phyloP scores from a whole-genome alignment of 2,888 invertebrate species.

The Cheilosia grossa region DNA sequence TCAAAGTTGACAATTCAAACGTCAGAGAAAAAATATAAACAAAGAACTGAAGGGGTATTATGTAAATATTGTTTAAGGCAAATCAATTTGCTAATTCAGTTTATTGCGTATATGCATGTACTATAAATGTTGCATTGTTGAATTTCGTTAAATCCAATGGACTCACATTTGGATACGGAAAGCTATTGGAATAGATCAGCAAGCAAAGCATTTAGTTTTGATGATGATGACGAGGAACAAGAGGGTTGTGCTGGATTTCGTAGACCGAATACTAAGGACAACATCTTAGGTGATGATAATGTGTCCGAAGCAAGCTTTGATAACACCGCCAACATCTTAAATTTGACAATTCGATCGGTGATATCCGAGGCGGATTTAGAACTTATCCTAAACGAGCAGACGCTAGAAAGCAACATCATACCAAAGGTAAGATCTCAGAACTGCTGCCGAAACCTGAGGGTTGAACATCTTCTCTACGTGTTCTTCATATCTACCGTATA shows the following conservation, averaged over 20 bases:
- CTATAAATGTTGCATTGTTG: not conserved
- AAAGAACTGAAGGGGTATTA: too few species aligned
- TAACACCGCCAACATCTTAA: slow-evolving; percentile 78
- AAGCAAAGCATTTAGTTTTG: slow-evolving; percentile 90
- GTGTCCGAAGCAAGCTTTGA: slow-evolving; percentile 82
- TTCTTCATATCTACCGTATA: too few species aligned
- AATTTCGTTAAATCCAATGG: slow-evolving; percentile 74
- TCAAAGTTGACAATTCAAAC: too few species aligned
- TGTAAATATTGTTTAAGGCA: too few species aligned
- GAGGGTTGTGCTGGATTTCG: slow-evolving; percentile 14
- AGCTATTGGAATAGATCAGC: slow-evolving; percentile 92
- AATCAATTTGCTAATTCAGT: too few species aligned
- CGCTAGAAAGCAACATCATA: slow-evolving; percentile 79
- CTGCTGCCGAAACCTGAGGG: too few species aligned
- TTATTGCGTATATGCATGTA: too few species aligned
- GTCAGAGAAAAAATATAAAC: too few species aligned
- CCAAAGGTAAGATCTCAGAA: slow-evolving; percentile 75
- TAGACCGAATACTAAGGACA: not conserved
- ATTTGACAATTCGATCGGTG: slow-evolving; percentile 81
- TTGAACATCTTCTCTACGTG: too few species aligned
- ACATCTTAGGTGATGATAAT: slow-evolving; percentile 76
- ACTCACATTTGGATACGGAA: slow-evolving; percentile 85
- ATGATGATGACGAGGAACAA: slow-evolving; percentile 89
- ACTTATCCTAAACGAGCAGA: slow-evolving; percentile 79
- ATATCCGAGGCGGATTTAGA: slow-evolving; percentile 80